Evolutionary conservation across 2,113 vertebrate species (phyloP).

Genomic region (Corythaeola cristata): DNA sequence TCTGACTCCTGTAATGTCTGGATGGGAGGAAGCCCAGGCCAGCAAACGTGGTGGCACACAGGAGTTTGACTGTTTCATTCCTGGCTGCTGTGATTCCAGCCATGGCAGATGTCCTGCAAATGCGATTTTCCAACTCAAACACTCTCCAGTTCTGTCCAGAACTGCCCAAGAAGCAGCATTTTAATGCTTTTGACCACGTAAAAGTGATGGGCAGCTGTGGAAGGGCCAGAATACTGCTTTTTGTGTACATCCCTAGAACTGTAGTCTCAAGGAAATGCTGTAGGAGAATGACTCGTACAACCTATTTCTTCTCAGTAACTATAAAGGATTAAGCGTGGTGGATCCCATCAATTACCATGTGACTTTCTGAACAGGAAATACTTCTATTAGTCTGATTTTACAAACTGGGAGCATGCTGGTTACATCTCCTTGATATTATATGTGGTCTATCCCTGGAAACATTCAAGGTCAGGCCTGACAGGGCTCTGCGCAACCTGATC

Average conservation of each 20-base stretch:
- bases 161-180: not conserved
- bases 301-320: not conserved
- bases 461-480: not conserved
- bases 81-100: not conserved
- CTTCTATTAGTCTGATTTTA: not conserved
- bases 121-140: not conserved
- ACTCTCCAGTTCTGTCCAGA: not conserved
- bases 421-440: not conserved
- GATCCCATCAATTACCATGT: not conserved
- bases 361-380: not conserved
- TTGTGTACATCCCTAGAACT: not conserved
- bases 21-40: not conserved
- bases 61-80: not conserved
- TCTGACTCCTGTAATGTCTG: rapidly evolving
- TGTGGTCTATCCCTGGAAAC: not conserved
- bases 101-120: not conserved
- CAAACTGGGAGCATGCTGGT: not conserved
- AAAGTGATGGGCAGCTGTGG: not conserved
- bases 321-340: not conserved
- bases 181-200: not conserved
- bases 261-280: not conserved
- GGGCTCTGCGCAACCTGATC: too few species aligned
- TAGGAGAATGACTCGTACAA: not conserved
- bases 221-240: not conserved
- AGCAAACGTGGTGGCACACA: rapidly evolving